Evolutionary conservation across 2,797 vertebrate species (phyloP).

Genomic region (Ptychadena robeensis): DNA sequence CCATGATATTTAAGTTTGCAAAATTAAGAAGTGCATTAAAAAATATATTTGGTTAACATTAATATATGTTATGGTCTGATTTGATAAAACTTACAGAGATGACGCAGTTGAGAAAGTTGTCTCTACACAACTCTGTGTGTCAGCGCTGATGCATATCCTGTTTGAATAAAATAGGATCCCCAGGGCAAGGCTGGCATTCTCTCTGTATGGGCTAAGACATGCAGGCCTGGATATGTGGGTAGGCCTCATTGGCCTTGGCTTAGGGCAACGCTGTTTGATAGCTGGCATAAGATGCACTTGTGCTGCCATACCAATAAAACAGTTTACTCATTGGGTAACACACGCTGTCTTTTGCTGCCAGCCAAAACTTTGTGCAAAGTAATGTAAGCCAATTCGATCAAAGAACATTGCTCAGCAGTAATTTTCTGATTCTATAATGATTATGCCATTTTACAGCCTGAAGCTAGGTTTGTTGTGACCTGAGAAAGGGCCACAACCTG

Average conservation of each 20-base stretch:
- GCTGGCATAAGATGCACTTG: no score
- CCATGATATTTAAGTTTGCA: no score
- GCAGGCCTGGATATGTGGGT: background rate
- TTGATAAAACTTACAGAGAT: background rate
- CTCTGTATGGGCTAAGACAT: background rate
- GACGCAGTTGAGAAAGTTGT: background rate
- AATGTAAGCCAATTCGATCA: background rate
- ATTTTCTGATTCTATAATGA: no score
- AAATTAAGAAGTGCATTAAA: background rate
- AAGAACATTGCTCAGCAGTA: background rate
- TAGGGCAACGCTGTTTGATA: background rate
- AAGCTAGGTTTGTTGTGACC: no score
- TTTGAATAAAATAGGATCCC: background rate
- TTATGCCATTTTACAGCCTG: no score
- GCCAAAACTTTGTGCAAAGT: background rate
- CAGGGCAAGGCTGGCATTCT: background rate
- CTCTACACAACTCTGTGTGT: background rate
- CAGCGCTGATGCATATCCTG: background rate
- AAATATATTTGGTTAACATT: background rate
- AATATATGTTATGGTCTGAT: background rate
- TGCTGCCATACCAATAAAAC: background rate
- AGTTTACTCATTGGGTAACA: background rate
- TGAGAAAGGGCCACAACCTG: no score
- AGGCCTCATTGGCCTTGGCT: background rate
- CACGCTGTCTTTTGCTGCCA: background rate